Evolutionary conservation across 1,140 invertebrate species (phyloP), one percentile per base, ranked within the genome.

Genomic region (Nomia melanderi): DNA sequence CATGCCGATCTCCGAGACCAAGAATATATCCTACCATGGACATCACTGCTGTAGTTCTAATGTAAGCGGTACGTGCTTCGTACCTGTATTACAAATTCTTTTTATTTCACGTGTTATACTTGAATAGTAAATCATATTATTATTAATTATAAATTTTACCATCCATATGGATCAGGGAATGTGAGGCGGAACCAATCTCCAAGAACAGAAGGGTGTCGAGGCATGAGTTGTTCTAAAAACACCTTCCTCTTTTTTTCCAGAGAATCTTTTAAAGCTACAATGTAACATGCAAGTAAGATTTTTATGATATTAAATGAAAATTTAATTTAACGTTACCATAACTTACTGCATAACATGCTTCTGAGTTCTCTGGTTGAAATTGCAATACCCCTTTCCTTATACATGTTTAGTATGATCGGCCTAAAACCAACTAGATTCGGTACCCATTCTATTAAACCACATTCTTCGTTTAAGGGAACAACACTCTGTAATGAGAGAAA

Each of bases 11-110:
- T 8, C 99, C 99, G 2, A 99, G 93, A 9, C 99, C 98, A 27
- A 99, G 93, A 74, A 99, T 97, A 87, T 99, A 99, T 47, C 99
- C 99, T 59, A 99, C 97, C 94, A 99, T 99, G 1, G 97, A 98
- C 96, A 99, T 99, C 0, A 99, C 98, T 56, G 98, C 98, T 17
- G 96, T 95, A 9, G 98, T 99, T 77, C 97, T 94, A 64, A 97
- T 96, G 88, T 97, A 99, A 0, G 96, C 95, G 9, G 95, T 95
- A 74, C 98, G 92, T 0, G 98, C 98, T 88, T 95, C 94, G 84
- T 97, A 97, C 96, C 94, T 94, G 53, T 47, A 57, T 73, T 25
- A 57, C 9, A 41, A 36, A 23, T 9, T 50, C 27, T 6, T 39
- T 14, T 33, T 39, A 4, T 39, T 31, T 76, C 8, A 39, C 27